Percentiles rank a stretch among this genome's conserved stretches.
Conservation (phyloP, 2,797 vertebrate genomes). For the Rhinoraja longicauda region DNA sequence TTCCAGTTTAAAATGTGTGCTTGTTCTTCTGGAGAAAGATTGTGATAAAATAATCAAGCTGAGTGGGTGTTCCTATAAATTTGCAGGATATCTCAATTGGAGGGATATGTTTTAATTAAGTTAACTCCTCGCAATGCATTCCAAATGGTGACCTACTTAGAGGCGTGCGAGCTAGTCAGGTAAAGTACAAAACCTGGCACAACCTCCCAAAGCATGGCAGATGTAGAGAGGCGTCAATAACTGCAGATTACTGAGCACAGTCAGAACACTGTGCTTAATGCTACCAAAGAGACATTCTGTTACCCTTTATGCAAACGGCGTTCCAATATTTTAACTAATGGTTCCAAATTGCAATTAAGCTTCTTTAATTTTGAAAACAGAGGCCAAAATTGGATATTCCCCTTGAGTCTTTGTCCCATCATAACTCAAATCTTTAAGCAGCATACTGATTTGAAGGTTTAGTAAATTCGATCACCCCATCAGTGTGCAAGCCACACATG, state of each 20-base stretch:
- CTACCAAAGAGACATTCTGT: not conserved
- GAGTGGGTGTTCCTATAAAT: not conserved
- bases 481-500: no score
- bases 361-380: not conserved
- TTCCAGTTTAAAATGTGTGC: not conserved
- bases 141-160: not conserved
- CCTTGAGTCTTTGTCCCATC: not conserved
- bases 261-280: not conserved
- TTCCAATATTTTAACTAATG: not conserved
- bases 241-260: not conserved
- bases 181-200: not conserved
- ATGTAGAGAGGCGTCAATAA: not conserved
- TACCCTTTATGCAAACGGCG: not conserved
- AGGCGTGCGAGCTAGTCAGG: not conserved
- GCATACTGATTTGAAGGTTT: not conserved
- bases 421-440: not conserved
- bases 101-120: not conserved
- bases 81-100: conserved; percentile 18
- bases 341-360: not conserved
- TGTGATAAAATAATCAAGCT: conserved; percentile 27
- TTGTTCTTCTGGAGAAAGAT: conserved; percentile 7
- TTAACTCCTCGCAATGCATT: not conserved
- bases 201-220: not conserved
- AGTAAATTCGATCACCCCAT: no score
- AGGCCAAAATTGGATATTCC: not conserved